Conservation (phyloP, 1,140 invertebrate genomes). For the Tribolium castaneum region DNA sequence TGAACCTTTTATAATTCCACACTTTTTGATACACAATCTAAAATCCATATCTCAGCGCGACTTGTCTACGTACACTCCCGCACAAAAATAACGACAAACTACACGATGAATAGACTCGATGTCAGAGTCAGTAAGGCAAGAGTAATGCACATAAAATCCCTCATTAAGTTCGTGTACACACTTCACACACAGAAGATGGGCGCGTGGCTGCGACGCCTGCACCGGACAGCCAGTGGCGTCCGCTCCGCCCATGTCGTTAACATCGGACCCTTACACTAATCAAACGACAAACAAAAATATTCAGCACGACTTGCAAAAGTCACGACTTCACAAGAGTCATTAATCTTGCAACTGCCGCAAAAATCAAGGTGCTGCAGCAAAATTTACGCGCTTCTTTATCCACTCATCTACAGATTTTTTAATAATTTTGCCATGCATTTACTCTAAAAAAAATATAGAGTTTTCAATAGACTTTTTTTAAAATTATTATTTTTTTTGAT, state of each 20-base stretch:
- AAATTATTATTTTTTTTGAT: too few relatives aligned
- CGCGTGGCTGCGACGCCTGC: conserved; percentile 54
- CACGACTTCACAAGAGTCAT: too few relatives aligned
- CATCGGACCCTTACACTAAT: neutral
- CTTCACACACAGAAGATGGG: conserved; percentile 56
- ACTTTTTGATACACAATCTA: conserved; percentile 42
- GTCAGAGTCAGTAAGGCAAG: conserved; percentile 62
- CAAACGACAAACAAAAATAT: neutral
- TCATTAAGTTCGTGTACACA: conserved; percentile 60
- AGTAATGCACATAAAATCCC: conserved; percentile 63
- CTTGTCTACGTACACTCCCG: neutral
- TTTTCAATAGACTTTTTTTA: too few relatives aligned
- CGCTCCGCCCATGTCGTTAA: conserved; percentile 47
- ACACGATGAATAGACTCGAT: conserved; percentile 46
- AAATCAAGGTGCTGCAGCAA: too few relatives aligned
- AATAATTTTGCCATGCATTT: too few relatives aligned
- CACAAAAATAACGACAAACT: neutral
- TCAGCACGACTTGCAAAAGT: neutral
- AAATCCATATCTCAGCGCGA: conserved; percentile 3
- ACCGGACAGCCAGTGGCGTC: conserved; percentile 55
- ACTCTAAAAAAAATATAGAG: too few relatives aligned
- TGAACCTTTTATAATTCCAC: conserved; percentile 40
- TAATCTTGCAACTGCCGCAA: too few relatives aligned
- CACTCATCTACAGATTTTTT: too few relatives aligned
- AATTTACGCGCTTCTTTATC: too few relatives aligned